Conservation (phyloP, 1,140 invertebrate species). For the Brachionus rubens region DNA sequence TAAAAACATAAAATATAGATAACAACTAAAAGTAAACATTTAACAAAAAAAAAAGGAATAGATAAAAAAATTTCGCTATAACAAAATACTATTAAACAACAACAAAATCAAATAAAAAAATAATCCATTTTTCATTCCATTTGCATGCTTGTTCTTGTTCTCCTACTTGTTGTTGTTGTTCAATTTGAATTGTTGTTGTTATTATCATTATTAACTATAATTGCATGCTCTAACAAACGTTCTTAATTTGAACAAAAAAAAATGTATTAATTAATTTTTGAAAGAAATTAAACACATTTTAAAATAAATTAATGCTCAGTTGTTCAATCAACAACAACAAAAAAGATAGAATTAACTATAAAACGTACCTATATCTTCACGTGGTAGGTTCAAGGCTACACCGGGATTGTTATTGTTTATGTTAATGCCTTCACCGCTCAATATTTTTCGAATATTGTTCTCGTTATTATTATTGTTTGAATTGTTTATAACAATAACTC, state of each 20-base stretch:
- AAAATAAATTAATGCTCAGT: conserved; percentile 18
- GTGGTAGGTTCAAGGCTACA: conserved; percentile 11
- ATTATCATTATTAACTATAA: conserved; percentile 36
- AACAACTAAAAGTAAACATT: too few species aligned
- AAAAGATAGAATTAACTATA: too few species aligned
- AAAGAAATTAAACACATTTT: not conserved
- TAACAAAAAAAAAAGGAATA: too few species aligned
- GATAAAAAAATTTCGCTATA: too few species aligned
- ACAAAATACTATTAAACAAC: too few species aligned
- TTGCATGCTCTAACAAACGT: conserved; percentile 2
- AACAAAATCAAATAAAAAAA: too few species aligned
- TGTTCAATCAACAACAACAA: too few species aligned
- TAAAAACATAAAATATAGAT: too few species aligned
- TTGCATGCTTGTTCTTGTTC: too few species aligned
- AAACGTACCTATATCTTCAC: conserved; percentile 18
- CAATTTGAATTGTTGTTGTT: conserved; percentile 27
- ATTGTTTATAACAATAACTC: conserved; percentile 17
- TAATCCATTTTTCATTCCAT: too few species aligned
- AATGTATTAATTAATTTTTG: too few species aligned
- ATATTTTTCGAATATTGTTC: not conserved
- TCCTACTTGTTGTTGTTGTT: not conserved
- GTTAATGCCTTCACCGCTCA: conserved; percentile 28
- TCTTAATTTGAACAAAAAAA: not conserved
- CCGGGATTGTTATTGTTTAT: conserved; percentile 15
- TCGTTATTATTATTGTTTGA: conserved; percentile 16